Evolutionary conservation across 1,140 invertebrate species (phyloP).

Genomic region (Ceratina australensis): DNA sequence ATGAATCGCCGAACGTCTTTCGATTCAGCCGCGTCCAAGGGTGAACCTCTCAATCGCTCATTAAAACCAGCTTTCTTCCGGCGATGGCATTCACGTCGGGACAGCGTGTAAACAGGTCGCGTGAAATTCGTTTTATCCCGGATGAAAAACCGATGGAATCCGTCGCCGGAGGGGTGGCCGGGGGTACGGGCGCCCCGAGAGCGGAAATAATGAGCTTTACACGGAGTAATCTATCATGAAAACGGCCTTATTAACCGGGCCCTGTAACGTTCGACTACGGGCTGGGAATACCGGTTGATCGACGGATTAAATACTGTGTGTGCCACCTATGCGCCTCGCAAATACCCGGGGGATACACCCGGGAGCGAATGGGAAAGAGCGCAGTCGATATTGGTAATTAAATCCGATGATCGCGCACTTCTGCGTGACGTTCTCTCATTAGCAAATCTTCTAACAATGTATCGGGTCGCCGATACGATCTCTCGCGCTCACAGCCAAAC

Average conservation of each 20-base stretch:
- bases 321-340: constrained; percentile 10
- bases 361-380: background rate
- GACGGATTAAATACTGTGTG: constrained; percentile 50
- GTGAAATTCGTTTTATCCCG: constrained; percentile 27
- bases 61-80: constrained; percentile 23
- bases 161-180: constrained; percentile 2
- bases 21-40: constrained; percentile 18
- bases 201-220: constrained; percentile 59
- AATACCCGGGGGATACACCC: constrained; percentile 13
- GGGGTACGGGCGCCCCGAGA: background rate
- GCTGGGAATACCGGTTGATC: constrained; percentile 38
- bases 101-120: constrained; percentile 35
- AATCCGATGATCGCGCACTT: constrained; percentile 49
- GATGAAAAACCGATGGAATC: constrained; percentile 42
- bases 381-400: constrained; percentile 52
- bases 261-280: constrained; percentile 33
- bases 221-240: constrained; percentile 58
- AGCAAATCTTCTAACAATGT: constrained; percentile 44
- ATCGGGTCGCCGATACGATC: constrained; percentile 34
- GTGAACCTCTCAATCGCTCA: constrained; percentile 39
- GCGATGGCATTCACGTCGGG: constrained; percentile 11
- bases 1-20: constrained; percentile 17
- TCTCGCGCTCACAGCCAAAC: constrained; percentile 26
- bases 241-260: constrained; percentile 50
- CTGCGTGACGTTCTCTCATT: constrained; percentile 49